Evolutionary conservation across 53 echinoderm and acorn worm species (phyloP), one percentile per base, ranked within the genome.

Genomic region (Echinometra lucunter): DNA sequence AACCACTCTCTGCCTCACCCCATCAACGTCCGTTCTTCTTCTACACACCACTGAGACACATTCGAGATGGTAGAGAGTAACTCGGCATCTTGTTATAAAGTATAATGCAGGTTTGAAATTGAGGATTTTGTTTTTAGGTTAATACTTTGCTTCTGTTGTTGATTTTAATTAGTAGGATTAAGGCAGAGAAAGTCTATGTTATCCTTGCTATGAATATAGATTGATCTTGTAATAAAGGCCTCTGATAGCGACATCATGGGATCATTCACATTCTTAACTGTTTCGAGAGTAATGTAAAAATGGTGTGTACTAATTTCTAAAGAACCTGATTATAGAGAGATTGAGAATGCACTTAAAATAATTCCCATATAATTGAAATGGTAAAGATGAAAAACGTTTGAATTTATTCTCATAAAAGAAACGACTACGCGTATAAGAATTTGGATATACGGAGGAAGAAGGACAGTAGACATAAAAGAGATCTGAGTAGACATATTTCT

Each of bases 101-200:
- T 13, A 12, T 49, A n/a, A 47, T 85, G 47, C 49, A 28, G 85
- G 49, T 49, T 85, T 85, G 0, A 42, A 85, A 47, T 85, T 47
- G 85, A 28, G 47, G 85, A 85, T 85, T 81, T 85, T 9, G 11
- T 85, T 85, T n/a, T 44, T 49, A 85, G 49, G 28, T 85, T 85
- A 85, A 85, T 13, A 19, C 3, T 85, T 27, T 40, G 78, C 19
- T 42, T 40, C 78, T 28, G 11, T 85, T 85, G 45, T 49, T 49
- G 11, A 27, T 85, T 85, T n/a, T 49, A 85, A 85, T 85, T 28
- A 85, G 6, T 11, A n/a, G 28, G 49, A 85, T 85, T 16, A 28
- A 12, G 47, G 49, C 85, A 85, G 28, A n/a, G 69, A 21, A 85
- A 12, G 4, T 85, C 6, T 47, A 1, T 25, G 3, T 81, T 23